These are phyloP conservation scores for Endomychus coccineus DNA, from an alignment of 2,888 invertebrate genomes.

Conservation along the genomic window DNA sequence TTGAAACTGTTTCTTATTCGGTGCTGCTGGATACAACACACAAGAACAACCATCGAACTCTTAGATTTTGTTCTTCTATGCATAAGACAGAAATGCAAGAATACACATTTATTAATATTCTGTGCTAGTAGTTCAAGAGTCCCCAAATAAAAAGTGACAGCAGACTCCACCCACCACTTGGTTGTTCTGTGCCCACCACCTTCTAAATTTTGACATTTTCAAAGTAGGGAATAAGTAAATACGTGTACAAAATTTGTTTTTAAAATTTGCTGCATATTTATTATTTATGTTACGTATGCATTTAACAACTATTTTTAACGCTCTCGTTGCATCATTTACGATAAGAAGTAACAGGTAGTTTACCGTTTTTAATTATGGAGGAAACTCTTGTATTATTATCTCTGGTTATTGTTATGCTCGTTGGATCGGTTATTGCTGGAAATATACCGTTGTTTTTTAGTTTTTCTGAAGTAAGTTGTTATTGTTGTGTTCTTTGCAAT, in stretches of 20 bases:
- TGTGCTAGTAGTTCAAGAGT: too few relatives aligned
- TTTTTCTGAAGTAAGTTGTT: conserved; percentile 88
- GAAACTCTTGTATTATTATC: conserved; percentile 76
- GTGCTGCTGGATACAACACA: too few relatives aligned
- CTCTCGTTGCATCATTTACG: conserved; percentile 10
- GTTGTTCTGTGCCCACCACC: too few relatives aligned
- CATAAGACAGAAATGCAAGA: too few relatives aligned
- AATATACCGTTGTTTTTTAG: conserved; percentile 89
- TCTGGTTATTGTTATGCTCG: conserved; percentile 85
- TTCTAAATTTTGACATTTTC: conserved; percentile 9
- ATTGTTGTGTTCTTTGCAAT: conserved; percentile 7
- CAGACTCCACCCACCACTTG: too few relatives aligned
- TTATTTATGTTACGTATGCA: conserved; percentile 29
- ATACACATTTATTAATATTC: too few relatives aligned
- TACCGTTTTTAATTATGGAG: conserved; percentile 55
- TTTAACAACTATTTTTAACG: conserved; percentile 21
- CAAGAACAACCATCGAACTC: too few relatives aligned
- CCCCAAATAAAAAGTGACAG: too few relatives aligned
- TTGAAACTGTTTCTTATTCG: too few relatives aligned
- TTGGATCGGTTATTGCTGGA: conserved; percentile 93
- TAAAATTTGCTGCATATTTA: conserved; percentile 9
- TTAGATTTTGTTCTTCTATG: too few relatives aligned
- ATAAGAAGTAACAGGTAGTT: conserved; percentile 23
- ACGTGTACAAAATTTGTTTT: conserved; percentile 17
- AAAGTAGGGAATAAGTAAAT: conserved; percentile 15